A percentile compares a stretch with the other conserved stretches of the same genome.
Evolutionary conservation across 1,140 invertebrate genomes (phyloP).

Genomic region (Neotoxoptera formosana): DNA sequence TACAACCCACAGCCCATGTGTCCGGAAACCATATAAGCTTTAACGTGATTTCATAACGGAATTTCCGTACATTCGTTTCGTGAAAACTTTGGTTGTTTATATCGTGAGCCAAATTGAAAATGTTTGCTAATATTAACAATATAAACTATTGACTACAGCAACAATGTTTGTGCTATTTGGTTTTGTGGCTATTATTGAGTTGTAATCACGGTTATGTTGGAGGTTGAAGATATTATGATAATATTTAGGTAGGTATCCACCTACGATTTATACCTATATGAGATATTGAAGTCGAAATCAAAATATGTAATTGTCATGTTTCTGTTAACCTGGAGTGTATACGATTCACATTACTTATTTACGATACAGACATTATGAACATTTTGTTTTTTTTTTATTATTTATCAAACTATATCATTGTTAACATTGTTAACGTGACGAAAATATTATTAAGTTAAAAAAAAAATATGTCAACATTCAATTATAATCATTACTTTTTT

Average conservation of each 20-base stretch:
- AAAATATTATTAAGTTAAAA: background rate
- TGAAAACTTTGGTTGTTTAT: slow-evolving; percentile 6
- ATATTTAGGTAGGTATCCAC: background rate
- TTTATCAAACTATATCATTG: background rate
- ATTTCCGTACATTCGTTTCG: background rate
- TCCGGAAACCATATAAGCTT: background rate
- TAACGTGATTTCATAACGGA: background rate
- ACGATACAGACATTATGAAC: background rate
- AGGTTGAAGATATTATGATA: background rate
- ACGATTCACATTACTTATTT: background rate
- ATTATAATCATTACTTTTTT: no score
- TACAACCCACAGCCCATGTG: background rate
- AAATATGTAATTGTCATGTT: background rate
- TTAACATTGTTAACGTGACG: background rate
- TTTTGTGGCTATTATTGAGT: background rate
- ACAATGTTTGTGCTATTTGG: background rate
- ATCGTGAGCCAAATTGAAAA: slow-evolving; percentile 10
- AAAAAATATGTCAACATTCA: background rate
- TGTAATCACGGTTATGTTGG: background rate
- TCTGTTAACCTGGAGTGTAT: background rate
- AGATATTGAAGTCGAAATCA: background rate
- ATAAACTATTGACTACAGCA: background rate
- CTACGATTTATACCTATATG: background rate
- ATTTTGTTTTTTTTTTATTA: background rate
- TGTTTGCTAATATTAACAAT: slow-evolving; percentile 11